Base-by-base conservation (phyloP, 2,797 vertebrate genomes). In the Alauda arvensis region DNA sequence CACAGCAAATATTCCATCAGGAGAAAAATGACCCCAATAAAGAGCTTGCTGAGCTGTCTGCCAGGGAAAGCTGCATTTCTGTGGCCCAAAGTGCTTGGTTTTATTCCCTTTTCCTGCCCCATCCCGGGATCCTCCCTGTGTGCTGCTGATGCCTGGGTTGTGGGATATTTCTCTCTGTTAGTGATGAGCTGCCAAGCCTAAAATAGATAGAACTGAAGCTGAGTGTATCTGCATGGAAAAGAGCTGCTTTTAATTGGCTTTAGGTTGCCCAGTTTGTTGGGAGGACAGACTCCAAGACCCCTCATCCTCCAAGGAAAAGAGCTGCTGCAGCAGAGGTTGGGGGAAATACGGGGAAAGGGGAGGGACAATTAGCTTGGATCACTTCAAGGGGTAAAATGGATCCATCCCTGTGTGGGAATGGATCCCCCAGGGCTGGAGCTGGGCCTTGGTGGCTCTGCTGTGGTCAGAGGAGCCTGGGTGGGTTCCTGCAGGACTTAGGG, bases 131-230 rank as follows among this genome's bases (percentile, higher is more conserved):
- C 20, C 46, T 60, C 7, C 16, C 80, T 48, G 34, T 4, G 68
- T 76, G 61, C 10, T 86, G 87, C 55, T n/a, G 75, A 45, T 78
- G 34, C 59, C 83, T 77, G n/a, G 51, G 61, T 6, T 33, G 43
- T 75, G 81, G 33, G 72, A 56, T 85, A 43, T 70, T 86, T 82
- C 65, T 19, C 87, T 76, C 68, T 43, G 77, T 70, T 87, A 55
- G 51, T 87, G 88, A 89, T 78, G 75, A 88, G 79, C 75, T 93
- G 71, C 71, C 89, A 89, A 81, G 55, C 33, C 29, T n/a, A 17
- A 31, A 51, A 55, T 33, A 62, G n/a, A n/a, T 18, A n/a, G 34
- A 88, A 45, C 8, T 7, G 69, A 24, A 69, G 16, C 34, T 0
- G 4, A 56, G 17, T n/a, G 45, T 40, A 40, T 74, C 74, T 87